Evolutionary conservation across 2,888 invertebrate species (phyloP), one percentile per base, ranked within the genome.

Genomic region (Corbicula japonica): DNA sequence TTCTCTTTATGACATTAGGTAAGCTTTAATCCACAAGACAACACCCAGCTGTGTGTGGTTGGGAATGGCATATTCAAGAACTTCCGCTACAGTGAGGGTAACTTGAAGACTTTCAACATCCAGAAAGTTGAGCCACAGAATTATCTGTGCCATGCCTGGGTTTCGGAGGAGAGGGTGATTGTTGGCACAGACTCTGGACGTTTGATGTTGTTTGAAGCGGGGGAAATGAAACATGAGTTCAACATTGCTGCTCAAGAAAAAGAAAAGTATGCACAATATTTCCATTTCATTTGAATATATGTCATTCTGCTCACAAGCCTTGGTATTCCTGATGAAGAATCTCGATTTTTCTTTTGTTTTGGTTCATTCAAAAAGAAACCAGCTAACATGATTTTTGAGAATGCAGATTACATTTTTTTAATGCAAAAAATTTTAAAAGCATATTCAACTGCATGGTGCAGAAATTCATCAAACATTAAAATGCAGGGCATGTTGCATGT

Each of bases 31-130:
- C 97, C 97, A 0, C 94, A 95, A 58, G 97, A 97, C 90, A 95
- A 95, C 28, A 96, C 96, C n/a, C 95, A 96, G 70, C 93, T 97
- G 4, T 96, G 96, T 26, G 94, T 97, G 18, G 94, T 95, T 46
- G 95, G 95, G 0, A 94, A 94, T 46, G 95, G 95, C 68, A 95
- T 96, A 3, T 96, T 97, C 89, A 95, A 96, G 85, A 95, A 97
- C 83, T 95, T 97, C 93, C 96, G 96, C 35, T 96, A 96, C 50
- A 95, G 96, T 26, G 97, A 97, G 91, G 96, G 95, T 2, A 95
- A 96, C 12, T 96, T 97, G 96, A 95, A 97, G 41, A 96, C 96
- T 80, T 97, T 96, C 94, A 97, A 97, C 12, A 97, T 96, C 94
- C 95, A 96, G 83, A 98, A 97, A 92, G 95, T 96, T 44, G 97